Base-by-base conservation (phyloP, 2,888 invertebrate genomes). In the Spicauda simplicius region DNA sequence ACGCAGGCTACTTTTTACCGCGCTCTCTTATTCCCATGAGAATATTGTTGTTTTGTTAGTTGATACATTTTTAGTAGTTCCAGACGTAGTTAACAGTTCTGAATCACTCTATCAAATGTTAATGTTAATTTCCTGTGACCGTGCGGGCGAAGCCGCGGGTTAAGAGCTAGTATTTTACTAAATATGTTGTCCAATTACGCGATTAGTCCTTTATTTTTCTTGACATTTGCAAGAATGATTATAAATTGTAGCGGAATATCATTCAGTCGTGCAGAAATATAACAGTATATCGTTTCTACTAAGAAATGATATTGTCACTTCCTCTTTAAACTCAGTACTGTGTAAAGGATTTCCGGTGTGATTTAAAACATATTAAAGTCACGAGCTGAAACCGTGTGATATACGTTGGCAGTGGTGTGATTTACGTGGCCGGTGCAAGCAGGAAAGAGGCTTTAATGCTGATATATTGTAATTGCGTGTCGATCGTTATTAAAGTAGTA, bases 281-380 rank as follows among this genome's bases (percentile, higher is more conserved):
- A 37, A 37, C 4, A 4, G 37, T 1, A 37, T 37, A 11, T 37
- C 37, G 12, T 11, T 6, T 1, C 6, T 33, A 37, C 37, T 37
- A 12, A 37, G 37, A 37, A 37, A 37, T 45, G n/a, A 45, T n/a
- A 45, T 45, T n/a, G 45, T 45, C 4, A 6, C 45, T 45, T n/a
- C 45, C n/a, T 45, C 45, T n/a, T n/a, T 45, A n/a, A n/a, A 45
- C n/a, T 45, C 45, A 5, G 45, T 45, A n/a, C n/a, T 37, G 37
- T 37, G n/a, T 45, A 45, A 45, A 45, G 45, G 60, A 25, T 30
- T n/a, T 30, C 18, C 60, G 60, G 11, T 60, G 57, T 58, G 52
- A 64, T 64, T 58, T 64, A 65, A 41, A 59, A 59, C 54, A 45
- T 54, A 65, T 65, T 59, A 65, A 65, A 20, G 20, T 57, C 16